Base-by-base conservation (phyloP, 2,888 invertebrate genomes). In the Digitonthophagus gazella region DNA sequence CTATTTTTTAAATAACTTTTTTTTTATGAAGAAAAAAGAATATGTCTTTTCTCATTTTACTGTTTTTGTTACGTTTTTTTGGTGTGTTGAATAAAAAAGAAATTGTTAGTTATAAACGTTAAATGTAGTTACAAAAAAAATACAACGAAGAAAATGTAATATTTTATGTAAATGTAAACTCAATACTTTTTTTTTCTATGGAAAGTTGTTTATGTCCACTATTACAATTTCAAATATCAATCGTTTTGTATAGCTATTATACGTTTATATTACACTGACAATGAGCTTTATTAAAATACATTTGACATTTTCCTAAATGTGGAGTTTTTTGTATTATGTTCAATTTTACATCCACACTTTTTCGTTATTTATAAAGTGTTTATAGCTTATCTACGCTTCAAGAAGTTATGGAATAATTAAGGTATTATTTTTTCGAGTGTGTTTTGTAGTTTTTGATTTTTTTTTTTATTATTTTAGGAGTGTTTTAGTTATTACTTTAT, bases 201-300 rank as follows among this genome's bases (percentile, higher is more conserved):
- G 71, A 71, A 66, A 71, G 71, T 72, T 71, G 66, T 28, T 66
- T 66, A 58, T 66, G 67, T 56, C 22, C 67, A 70, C 54, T 16
- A 18, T 55, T 63, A 67, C 61, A 68, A 54, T 54, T 54, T 57
- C 28, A 69, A 67, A 69, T 67, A 69, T 68, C 66, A 68, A 68
- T 65, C 70, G 71, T 71, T 68, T 71, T 71, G 57, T 72, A 69
- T 67, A 71, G 70, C 70, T 67, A 67, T 18, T 71, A 72, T 64
- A 64, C 18, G 71, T 44, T 44, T 44, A 44, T 44, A 44, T 44
- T 44, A 44, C 28, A 44, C n/a, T n/a, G n/a, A n/a, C 67, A 71
- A 68, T 58, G 54, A 64, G 69, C 71, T 71, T 69, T 66, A 64
- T 67, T 66, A 57, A 70, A 70, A 70, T 70, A 70, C 28, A 70